Base-by-base conservation (phyloP, 2,888 invertebrate genomes). In the Scaptomyza parva region DNA sequence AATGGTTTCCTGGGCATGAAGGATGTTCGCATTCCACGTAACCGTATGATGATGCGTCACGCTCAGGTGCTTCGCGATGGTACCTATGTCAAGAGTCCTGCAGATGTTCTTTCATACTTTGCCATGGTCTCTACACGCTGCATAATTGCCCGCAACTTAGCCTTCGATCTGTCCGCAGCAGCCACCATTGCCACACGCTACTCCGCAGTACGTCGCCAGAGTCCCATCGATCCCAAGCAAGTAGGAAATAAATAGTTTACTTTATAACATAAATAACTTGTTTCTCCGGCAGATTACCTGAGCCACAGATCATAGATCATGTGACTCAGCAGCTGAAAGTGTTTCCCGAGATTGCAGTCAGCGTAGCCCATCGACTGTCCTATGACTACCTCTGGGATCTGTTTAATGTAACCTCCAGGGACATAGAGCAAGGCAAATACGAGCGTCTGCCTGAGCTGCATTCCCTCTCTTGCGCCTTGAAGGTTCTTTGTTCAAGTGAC, bases 291-390 rank as follows among this genome's bases (percentile, higher is more conserved):
- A 75, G 76, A 33, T 92, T 33, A 88, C 95, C 95, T 0, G 98
- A 98, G 91, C 95, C 96, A 0, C 97, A 97, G 91, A 96, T 99
- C 79, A 91, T 99, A 30, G 97, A 99, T 91, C 99, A 97, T 90
- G 94, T 97, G 64, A 98, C 98, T 0, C 99, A 99, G 90, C 98
- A 98, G 90, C 95, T 97, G 92, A 98, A 98, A 91, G 91, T 99
- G 24, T 95, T 98, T 78, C 96, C 98, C 0, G 93, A 95, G 79
- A 93, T 98, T 39, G 96, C 98, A 1, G 93, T 95, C 0, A 94
- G 94, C 51, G 95, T 97, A 89, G 97, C 96, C 0, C 95, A 96
- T 88, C 93, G 93, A n/a, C 93, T 96, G 81, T 93, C 94, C 57
- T 95, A 95, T 0, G 93, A 93, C 44, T 95, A 95, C 93, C 92